Percentiles rank a stretch among this genome's conserved stretches.
Conservation (phyloP, 2,797 vertebrate species). For the Phoebastria nigripes region DNA sequence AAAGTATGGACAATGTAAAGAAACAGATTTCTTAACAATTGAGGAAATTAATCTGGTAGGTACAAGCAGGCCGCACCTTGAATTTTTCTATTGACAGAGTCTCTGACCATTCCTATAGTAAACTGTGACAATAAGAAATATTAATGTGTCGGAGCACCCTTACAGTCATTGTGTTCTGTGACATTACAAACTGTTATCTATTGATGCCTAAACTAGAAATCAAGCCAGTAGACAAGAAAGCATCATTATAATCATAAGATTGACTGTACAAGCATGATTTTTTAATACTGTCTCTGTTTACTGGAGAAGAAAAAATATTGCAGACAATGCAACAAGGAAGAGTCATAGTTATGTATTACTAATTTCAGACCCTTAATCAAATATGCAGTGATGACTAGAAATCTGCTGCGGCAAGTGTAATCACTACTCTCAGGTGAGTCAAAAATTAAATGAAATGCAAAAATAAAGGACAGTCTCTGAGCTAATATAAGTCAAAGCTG, state of each 20-base stretch:
- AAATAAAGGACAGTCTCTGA: background rate
- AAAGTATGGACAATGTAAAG: background rate
- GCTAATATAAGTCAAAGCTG: background rate
- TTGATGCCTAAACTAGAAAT: background rate
- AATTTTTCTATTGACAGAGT: background rate
- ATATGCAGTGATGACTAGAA: background rate
- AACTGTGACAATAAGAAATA: background rate
- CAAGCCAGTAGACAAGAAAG: background rate
- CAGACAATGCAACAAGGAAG: background rate
- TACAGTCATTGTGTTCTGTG: background rate
- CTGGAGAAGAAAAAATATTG: background rate
- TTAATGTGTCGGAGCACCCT: background rate
- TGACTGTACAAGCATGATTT: background rate
- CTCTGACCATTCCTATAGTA: background rate
- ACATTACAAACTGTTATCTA: background rate
- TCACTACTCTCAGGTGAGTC: background rate
- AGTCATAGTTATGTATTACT: background rate
- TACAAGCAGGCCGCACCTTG: accelerated
- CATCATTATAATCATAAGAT: background rate
- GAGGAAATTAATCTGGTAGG: background rate
- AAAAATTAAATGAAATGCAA: background rate
- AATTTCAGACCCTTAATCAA: background rate
- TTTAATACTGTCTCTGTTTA: background rate
- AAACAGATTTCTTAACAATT: background rate
- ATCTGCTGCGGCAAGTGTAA: background rate